phyloP scores from a whole-genome alignment of 2,797 vertebrate species.

The Catharus ustulatus region DNA sequence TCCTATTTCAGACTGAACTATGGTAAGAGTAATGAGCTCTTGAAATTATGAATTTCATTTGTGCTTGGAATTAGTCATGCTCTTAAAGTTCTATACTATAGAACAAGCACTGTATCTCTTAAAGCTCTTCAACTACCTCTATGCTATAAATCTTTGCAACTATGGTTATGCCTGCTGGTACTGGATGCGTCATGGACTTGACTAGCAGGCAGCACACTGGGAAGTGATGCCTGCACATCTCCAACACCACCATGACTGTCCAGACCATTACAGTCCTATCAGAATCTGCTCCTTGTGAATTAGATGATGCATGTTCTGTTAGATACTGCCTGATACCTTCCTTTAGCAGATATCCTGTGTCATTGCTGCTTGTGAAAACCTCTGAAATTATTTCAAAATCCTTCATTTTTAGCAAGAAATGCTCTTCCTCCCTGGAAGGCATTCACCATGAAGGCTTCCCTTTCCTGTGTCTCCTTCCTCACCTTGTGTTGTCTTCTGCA shows the following conservation, averaged over 20 bases:
- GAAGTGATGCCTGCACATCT: background rate
- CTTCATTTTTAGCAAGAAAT: background rate
- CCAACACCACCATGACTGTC: background rate
- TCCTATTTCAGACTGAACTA: background rate
- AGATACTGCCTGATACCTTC: background rate
- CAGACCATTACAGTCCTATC: background rate
- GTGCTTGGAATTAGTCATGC: background rate
- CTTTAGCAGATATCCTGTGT: background rate
- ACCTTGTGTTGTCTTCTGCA: background rate
- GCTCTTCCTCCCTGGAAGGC: background rate
- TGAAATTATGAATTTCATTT: background rate
- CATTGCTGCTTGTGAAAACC: background rate
- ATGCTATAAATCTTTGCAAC: background rate
- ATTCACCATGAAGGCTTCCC: background rate
- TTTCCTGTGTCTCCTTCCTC: background rate
- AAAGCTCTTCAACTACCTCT: accelerated
- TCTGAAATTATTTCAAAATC: background rate
- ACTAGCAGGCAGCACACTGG: background rate
- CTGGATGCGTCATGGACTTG: background rate
- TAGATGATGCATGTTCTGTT: background rate
- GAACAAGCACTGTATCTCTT: background rate
- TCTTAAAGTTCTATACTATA: background rate
- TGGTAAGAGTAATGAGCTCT: background rate
- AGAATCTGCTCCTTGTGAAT: background rate
- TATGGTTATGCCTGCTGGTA: background rate